Base-by-base conservation (phyloP, 1,140 invertebrate genomes). In the Myzus persicae region DNA sequence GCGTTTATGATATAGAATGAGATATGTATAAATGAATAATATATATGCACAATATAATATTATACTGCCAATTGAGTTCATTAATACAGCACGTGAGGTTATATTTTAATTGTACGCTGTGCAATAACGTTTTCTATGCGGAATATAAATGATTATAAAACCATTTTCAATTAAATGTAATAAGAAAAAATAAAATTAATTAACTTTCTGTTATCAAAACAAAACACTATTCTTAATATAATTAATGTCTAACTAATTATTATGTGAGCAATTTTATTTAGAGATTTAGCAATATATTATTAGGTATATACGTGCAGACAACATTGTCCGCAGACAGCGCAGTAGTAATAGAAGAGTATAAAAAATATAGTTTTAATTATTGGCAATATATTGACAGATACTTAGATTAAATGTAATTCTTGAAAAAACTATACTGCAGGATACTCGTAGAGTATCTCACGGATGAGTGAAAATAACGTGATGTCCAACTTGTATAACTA, bases 1-100 rank as follows among this genome's bases (percentile, higher is more conserved):
- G 31, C 59, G 31, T 76, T 76, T 76, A 76, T 36, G 5, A 76
- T 76, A 76, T 18, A n/a, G 59, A 76, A 76, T 76, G 20, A n/a
- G 36, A 76, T n/a, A n/a, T n/a, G n/a, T n/a, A 76, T 76, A n/a
- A 76, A n/a, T 36, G 59, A 76, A 76, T 76, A 76, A 76, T 67
- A 67, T n/a, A 4, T 76, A 31, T n/a, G 36, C n/a, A 76, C 18
- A 76, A 76, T 76, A 67, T n/a, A 22, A 20, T n/a, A 31, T 11
- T 59, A n/a, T 36, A 36, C 59, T 76, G n/a, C 5, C 31, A n/a
- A 76, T n/a, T n/a, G 59, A 76, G 14, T 76, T 76, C n/a, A n/a
- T n/a, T 76, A 76, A 76, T 76, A n/a, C 1, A n/a, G 59, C 59
- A 76, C n/a, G 59, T n/a, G 31, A 76, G 59, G 59, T n/a, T 76